Percentiles rank a stretch among this genome's conserved stretches.
Evolutionary conservation across 2,888 invertebrate genomes (phyloP).

Genomic region (Ophioninae sp.): DNA sequence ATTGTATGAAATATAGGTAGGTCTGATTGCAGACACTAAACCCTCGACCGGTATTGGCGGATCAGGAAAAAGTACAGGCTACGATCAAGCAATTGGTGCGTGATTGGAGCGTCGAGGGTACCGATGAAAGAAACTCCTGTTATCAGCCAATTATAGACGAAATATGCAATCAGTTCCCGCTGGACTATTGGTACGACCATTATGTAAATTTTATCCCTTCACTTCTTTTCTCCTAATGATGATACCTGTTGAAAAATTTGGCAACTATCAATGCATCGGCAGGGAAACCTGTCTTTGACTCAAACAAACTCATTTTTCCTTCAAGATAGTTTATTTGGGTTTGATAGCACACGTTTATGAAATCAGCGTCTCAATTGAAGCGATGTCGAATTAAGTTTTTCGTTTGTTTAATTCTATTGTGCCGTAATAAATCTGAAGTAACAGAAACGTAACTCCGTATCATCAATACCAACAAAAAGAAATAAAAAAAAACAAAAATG

Average conservation of each 20-base stretch:
- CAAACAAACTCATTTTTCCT: no score
- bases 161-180: conserved; percentile 88
- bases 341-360: no score
- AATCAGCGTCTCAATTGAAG: no score
- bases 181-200: conserved; percentile 82
- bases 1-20: conserved; percentile 75
- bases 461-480: not conserved
- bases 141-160: conserved; percentile 95
- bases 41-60: conserved; percentile 78
- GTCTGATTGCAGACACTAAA: conserved; percentile 76
- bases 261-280: not conserved
- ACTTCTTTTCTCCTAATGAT: not conserved
- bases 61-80: conserved; percentile 92
- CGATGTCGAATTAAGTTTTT: no score
- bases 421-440: no score
- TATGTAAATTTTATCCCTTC: conserved; percentile 7
- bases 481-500: conserved; percentile 68
- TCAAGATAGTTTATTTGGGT: no score
- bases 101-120: conserved; percentile 96
- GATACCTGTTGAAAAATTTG: not conserved
- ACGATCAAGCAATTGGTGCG: conserved; percentile 97
- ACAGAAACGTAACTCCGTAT: no score
- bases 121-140: conserved; percentile 91
- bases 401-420: no score
- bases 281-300: not conserved